phyloP scores from a whole-genome alignment of 2,113 vertebrate species.

The Serinus canaria region DNA sequence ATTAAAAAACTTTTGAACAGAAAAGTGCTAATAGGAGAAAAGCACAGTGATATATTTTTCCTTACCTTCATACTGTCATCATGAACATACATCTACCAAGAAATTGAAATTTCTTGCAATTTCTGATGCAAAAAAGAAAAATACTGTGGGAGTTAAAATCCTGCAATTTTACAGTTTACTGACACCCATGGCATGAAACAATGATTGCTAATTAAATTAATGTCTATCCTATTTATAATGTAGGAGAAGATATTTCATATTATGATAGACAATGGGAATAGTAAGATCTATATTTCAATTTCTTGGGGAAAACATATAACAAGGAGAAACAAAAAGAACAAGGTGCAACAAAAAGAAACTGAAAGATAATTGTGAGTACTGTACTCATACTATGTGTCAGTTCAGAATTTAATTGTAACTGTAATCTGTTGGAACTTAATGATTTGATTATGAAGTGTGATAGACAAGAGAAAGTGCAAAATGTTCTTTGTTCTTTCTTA shows the following conservation, averaged over 20 bases:
- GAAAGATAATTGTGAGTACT: constrained; percentile 38
- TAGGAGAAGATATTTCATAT: constrained; percentile 4
- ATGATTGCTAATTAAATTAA: neutral
- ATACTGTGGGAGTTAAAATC: neutral
- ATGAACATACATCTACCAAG: neutral
- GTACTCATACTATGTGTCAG: constrained; percentile 5
- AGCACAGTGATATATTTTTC: neutral
- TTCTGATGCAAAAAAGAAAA: neutral
- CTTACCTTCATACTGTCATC: neutral
- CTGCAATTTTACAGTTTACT: neutral
- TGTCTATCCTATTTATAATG: neutral
- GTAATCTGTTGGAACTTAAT: constrained; percentile 10
- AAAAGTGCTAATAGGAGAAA: constrained; percentile 23
- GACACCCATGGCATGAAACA: neutral
- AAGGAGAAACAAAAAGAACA: too few relatives aligned
- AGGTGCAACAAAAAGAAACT: constrained; percentile 32
- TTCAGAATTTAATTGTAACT: constrained; percentile 43
- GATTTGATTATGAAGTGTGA: constrained; percentile 13
- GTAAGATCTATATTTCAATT: neutral
- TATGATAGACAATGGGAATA: neutral
- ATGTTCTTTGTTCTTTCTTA: neutral
- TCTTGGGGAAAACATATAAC: neutral
- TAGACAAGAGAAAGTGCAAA: neutral
- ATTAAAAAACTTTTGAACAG: neutral
- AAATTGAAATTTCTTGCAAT: neutral